These are phyloP conservation scores for Valencia hispanica DNA, from an alignment of 2,797 vertebrate species.

Conservation along the genomic window DNA sequence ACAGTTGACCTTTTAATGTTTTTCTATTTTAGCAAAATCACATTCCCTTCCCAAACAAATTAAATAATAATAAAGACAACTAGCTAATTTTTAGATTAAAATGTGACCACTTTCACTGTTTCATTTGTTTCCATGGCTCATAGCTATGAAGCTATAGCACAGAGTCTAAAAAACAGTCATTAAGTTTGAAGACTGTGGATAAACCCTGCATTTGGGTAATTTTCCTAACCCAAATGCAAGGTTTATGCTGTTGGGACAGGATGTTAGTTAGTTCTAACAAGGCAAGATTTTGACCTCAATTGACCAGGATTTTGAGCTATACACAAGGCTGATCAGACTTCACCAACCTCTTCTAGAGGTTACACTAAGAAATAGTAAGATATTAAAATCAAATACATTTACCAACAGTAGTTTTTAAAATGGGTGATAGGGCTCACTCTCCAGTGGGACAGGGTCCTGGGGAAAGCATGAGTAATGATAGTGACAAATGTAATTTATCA, in stretches of 20 bases:
- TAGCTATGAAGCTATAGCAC: background rate
- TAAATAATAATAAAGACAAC: background rate
- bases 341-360: background rate
- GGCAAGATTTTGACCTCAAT: background rate
- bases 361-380: too few relatives aligned
- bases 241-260: background rate
- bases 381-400: too few relatives aligned
- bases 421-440: too few relatives aligned
- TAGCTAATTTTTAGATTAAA: background rate
- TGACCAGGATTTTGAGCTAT: background rate
- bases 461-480: background rate
- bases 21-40: background rate
- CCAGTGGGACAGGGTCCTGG: background rate
- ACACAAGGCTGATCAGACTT: background rate
- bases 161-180: background rate
- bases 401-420: too few relatives aligned
- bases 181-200: background rate
- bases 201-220: background rate
- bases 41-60: background rate
- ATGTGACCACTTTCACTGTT: background rate
- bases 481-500: background rate
- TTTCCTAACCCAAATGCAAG: background rate
- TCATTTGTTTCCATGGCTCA: background rate
- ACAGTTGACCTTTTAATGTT: background rate
- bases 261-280: background rate